Evolutionary conservation across 1,140 invertebrate species (phyloP).

Genomic region (Diachasmimorpha longicaudata): DNA sequence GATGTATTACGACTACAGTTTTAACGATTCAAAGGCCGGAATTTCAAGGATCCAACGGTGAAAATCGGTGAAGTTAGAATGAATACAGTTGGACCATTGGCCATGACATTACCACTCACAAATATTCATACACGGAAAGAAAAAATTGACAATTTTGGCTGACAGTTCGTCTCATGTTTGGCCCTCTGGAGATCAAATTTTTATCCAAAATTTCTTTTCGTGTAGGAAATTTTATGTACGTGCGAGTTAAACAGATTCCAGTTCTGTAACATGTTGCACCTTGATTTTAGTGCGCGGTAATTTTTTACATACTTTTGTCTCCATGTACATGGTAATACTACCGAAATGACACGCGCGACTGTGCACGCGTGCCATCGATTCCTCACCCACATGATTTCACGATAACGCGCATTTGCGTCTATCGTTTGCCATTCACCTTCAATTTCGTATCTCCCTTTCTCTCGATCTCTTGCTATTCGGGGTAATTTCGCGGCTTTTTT

Average conservation of each 20-base stretch:
- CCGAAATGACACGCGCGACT: neutral
- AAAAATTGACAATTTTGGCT: no score
- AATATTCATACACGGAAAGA: no score
- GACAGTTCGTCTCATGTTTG: no score
- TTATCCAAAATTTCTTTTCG: no score
- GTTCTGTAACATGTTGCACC: no score
- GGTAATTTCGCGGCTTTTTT: neutral
- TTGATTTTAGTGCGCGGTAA: no score
- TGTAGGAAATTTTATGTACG: no score
- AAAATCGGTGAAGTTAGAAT: neutral
- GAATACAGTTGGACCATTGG: neutral
- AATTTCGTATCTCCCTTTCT: neutral
- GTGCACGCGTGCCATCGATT: neutral
- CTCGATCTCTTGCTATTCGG: neutral
- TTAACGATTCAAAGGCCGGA: neutral
- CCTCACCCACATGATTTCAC: neutral
- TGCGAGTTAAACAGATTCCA: no score
- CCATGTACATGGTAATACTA: neutral
- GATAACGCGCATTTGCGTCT: neutral
- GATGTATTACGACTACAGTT: neutral
- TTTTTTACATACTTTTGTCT: no score
- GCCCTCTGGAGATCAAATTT: no score
- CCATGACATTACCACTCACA: neutral
- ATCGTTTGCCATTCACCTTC: neutral
- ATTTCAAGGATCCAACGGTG: neutral